phyloP scores from a whole-genome alignment of 2,113 vertebrate genomes.

The Dunckerocampus dactyliophorus region DNA sequence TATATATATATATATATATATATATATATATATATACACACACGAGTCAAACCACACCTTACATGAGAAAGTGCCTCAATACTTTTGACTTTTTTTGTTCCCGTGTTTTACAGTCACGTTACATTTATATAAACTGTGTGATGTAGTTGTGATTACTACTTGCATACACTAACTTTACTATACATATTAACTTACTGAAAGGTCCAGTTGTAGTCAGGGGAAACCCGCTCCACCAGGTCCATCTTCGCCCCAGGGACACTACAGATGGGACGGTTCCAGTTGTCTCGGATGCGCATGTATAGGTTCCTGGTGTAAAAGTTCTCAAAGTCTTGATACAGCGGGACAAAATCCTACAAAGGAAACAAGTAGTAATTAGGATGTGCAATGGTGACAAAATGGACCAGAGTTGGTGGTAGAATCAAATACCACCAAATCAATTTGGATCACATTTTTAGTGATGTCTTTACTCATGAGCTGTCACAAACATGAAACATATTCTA shows the following conservation, averaged over 20 bases:
- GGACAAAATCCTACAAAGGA: constrained; percentile 86
- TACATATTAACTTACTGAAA: constrained; percentile 79
- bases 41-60: too few relatives aligned
- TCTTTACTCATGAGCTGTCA: too few relatives aligned
- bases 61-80: too few relatives aligned
- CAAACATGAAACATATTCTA: too few relatives aligned
- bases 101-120: too few relatives aligned
- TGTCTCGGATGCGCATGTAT: constrained; percentile 95
- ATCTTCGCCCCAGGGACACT: constrained; percentile 89
- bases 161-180: neutral
- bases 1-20: too few relatives aligned
- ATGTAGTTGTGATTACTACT: neutral
- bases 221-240: constrained; percentile 85
- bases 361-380: neutral
- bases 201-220: constrained; percentile 92
- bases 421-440: neutral
- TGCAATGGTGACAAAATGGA: neutral
- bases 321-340: constrained; percentile 96
- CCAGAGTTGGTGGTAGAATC: neutral
- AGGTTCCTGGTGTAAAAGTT: constrained; percentile 97
- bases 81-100: too few relatives aligned
- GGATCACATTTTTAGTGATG: neutral
- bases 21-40: too few relatives aligned
- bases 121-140: neutral
- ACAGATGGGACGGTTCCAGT: constrained; percentile 93